phyloP scores from a whole-genome alignment of 2,113 vertebrate genomes.

The Brachypteracias leptosomus region DNA sequence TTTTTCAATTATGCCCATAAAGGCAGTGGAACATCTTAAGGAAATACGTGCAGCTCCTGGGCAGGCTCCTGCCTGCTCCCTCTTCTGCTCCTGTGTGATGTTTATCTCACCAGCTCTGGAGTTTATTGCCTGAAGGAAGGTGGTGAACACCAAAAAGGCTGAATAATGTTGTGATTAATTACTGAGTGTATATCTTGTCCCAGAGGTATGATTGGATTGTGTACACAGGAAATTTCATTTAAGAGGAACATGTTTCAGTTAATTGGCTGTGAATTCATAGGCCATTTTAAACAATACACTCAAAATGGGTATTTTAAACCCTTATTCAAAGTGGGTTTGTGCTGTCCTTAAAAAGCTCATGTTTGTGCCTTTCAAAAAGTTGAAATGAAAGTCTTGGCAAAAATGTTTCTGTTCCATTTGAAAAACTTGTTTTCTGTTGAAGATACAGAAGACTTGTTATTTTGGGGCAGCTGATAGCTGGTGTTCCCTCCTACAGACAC shows the following conservation, averaged over 20 bases:
- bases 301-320: not conserved
- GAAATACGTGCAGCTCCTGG: not conserved
- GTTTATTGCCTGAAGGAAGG: conserved; percentile 14
- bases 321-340: not conserved
- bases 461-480: not conserved
- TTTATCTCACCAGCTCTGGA: not conserved
- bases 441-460: not conserved
- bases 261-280: not conserved
- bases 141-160: conserved; percentile 25
- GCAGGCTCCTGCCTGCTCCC: not conserved
- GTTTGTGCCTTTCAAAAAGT: not conserved
- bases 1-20: not conserved
- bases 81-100: not conserved
- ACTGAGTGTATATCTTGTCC: conserved; percentile 6
- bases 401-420: not conserved
- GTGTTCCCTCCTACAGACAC: not conserved
- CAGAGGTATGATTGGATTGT: not conserved
- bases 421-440: not conserved
- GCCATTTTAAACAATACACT: not conserved
- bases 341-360: not conserved
- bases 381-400: not conserved
- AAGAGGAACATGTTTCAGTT: not conserved
- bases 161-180: conserved; percentile 50
- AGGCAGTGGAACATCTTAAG: not conserved
- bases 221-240: conserved; percentile 36